These are phyloP conservation scores for Otus scops DNA, from an alignment of 2,797 vertebrate genomes.

Conservation along the genomic window DNA sequence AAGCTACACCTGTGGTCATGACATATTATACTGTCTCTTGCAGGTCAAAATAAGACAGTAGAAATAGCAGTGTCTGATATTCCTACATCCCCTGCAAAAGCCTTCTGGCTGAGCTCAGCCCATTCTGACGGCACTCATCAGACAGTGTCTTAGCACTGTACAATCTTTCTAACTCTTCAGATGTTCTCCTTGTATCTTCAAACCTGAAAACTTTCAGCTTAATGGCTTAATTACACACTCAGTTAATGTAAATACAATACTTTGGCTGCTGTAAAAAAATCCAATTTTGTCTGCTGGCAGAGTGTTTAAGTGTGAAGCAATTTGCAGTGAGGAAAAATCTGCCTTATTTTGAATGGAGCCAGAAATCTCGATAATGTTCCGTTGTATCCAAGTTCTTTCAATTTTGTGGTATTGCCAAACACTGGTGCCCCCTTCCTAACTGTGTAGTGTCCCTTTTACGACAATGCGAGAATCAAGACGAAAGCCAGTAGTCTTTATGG, in stretches of 20 bases:
- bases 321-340: conserved; percentile 58
- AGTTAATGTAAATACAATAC: conserved; percentile 70
- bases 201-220: conserved; percentile 37
- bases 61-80: neutral
- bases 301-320: conserved; percentile 44
- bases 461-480: conserved; percentile 13
- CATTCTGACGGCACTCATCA: neutral
- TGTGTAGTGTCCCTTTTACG: neutral
- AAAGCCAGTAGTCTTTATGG: neutral
- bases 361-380: conserved; percentile 46
- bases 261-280: conserved; percentile 38
- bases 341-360: conserved; percentile 43
- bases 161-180: neutral
- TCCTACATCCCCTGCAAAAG: neutral
- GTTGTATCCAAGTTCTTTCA: conserved; percentile 26
- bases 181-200: neutral
- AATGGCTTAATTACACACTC: conserved; percentile 68
- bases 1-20: neutral
- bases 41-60: neutral
- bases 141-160: neutral
- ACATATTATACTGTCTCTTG: neutral
- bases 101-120: neutral
- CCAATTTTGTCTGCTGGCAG: conserved; percentile 58
- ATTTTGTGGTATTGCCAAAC: neutral
- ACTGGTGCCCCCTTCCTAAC: neutral